A percentile compares a stretch with the other conserved stretches of the same genome.
phyloP scores from a whole-genome alignment of 2,113 vertebrate species.

The Cebus imitator region DNA sequence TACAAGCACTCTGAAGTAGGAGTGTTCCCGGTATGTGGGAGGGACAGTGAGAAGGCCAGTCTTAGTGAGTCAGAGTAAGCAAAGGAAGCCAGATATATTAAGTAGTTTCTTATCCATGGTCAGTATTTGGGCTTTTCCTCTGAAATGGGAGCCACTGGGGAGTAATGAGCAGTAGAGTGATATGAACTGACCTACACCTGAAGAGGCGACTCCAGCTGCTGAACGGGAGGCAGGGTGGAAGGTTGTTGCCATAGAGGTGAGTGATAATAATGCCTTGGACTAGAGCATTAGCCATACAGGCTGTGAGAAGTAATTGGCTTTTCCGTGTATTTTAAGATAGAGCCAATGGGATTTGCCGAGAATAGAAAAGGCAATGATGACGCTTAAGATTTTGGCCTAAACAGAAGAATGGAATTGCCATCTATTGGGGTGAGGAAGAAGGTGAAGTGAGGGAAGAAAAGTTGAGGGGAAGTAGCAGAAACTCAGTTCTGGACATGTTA shows the following conservation, averaged over 20 bases:
- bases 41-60: not conserved
- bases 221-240: not conserved
- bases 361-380: not conserved
- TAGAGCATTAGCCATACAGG: not conserved
- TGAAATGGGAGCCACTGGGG: not conserved
- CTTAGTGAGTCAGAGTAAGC: not conserved
- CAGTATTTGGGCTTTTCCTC: not conserved
- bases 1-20: not conserved
- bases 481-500: not conserved
- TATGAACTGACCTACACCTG: not conserved
- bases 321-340: not conserved
- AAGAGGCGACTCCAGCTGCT: not conserved
- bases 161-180: not conserved
- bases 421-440: not conserved
- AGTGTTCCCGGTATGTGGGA: not conserved
- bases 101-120: not conserved
- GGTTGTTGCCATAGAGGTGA: not conserved
- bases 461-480: not conserved
- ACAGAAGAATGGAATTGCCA: not conserved
- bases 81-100: not conserved
- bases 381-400: not conserved
- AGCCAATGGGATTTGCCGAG: not conserved
- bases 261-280: not conserved
- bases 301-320: not conserved
- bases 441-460: not conserved